These are phyloP conservation scores for Oegoconia quadripuncta DNA, from an alignment of 2,888 invertebrate genomes.

Conservation along the genomic window DNA sequence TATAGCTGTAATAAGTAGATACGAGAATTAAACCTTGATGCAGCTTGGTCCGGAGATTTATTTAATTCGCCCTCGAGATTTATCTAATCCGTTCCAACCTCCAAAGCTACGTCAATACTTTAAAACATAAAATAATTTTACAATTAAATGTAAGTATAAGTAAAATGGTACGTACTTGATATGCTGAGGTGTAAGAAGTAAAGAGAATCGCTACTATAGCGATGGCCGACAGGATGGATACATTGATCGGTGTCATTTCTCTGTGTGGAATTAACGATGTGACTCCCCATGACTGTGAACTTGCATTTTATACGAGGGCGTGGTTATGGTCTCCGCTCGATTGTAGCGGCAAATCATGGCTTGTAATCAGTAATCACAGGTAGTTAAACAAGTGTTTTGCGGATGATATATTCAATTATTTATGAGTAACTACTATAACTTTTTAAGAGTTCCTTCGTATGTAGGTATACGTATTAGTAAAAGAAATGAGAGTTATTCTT, in stretches of 20 bases:
- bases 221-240: constrained; percentile 31
- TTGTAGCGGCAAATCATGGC: constrained; percentile 56
- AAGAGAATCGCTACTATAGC: constrained; percentile 37
- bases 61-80: too few species aligned
- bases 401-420: not conserved
- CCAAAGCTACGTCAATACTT: too few species aligned
- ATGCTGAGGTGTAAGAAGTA: constrained; percentile 34
- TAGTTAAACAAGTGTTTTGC: constrained; percentile 33
- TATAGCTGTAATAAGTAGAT: too few species aligned
- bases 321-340: constrained; percentile 43
- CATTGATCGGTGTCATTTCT: constrained; percentile 47
- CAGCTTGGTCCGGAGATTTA: too few species aligned
- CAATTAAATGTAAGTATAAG: too few species aligned
- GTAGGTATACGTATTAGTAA: not conserved
- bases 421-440: constrained; percentile 6
- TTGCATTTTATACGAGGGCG: constrained; percentile 72
- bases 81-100: too few species aligned
- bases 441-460: not conserved
- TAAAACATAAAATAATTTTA: too few species aligned
- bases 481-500: too few species aligned
- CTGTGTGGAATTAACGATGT: constrained; percentile 42
- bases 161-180: not conserved
- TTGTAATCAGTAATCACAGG: constrained; percentile 48
- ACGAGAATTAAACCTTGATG: too few species aligned
- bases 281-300: constrained; percentile 68